Evolutionary conservation across 37 sponge, comb jelly and placozoan species (phyloP), one percentile per base, ranked within the genome.

Genomic region (Tethya wilhelma): DNA sequence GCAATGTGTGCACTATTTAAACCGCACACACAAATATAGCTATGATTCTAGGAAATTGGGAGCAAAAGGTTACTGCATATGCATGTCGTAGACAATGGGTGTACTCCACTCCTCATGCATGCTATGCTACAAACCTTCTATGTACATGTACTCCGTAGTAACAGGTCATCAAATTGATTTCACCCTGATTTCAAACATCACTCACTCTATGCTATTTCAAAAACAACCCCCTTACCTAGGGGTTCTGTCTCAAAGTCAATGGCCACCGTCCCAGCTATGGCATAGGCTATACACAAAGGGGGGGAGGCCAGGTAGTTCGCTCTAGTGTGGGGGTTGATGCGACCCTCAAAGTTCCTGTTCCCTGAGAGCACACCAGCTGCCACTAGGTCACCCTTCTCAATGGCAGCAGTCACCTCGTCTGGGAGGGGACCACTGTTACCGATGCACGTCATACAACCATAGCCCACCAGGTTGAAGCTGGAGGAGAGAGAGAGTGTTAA

Each of bases 261-360:
- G 40, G 45, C 32, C 9, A 96, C 90, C 28, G 91, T 90, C 22
- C 97, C 97, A 43, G 97, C 94, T 36, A 96, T 82, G 57, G 97
- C 97, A 49, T 96, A 96, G 20, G 97, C 97, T 37, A 94, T 91
- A 53, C 96, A 95, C 59, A 96, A 84, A 25, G 77, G 94, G 53
- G 97, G 97, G 5, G 97, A 96, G 46, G 95, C 89, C n/a, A 94
- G 80, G 74, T 94, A 96, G 84, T 96, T 96, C 29, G 97, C 97
- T 31, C 94, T 42, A 0, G 97, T 96, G 68, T 90, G 89, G 37
- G 97, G 97, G 64, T 96, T 88, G 69, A 96, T 90, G 38, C 97
- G 88, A 25, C 94, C 97, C 59, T 96, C 97, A 84, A 96, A 96
- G 78, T 96, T 96, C 40, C 97, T 75, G 72, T 96, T 96, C 28